These are phyloP conservation scores for Vollenhovia emeryi DNA, from an alignment of 1,140 invertebrate genomes.

Conservation along the genomic window DNA sequence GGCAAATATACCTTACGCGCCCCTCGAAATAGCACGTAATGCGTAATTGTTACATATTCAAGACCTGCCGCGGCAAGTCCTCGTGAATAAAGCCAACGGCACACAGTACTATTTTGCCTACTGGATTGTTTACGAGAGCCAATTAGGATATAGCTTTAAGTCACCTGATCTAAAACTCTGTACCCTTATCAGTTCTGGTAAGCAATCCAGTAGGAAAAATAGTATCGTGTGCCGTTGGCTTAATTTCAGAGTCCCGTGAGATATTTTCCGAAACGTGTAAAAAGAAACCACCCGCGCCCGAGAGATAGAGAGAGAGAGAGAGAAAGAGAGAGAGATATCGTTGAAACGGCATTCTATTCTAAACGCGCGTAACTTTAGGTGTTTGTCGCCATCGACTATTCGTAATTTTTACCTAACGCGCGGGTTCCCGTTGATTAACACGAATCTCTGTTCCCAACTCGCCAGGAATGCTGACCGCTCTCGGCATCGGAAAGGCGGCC, in stretches of 20 bases:
- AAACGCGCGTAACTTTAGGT: not conserved
- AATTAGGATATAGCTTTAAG: no score
- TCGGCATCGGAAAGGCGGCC: not conserved
- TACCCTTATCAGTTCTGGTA: no score
- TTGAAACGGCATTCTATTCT: not conserved
- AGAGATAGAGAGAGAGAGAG: no score
- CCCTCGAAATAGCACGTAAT: not conserved
- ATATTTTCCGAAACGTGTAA: not conserved
- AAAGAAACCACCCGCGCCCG: no score
- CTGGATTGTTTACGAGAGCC: no score
- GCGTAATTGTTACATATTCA: not conserved
- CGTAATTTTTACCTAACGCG: not conserved
- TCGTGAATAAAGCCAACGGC: no score
- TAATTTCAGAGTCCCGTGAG: not conserved
- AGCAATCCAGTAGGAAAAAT: no score
- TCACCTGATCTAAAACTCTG: no score
- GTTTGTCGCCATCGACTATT: not conserved
- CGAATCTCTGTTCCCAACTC: slow-evolving; percentile 10
- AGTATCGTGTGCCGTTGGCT: no score
- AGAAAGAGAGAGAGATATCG: not conserved
- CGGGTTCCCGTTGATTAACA: slow-evolving; percentile 1
- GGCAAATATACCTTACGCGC: not conserved
- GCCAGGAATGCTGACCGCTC: slow-evolving; percentile 1
- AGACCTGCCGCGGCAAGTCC: not conserved
- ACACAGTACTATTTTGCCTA: no score